A percentile compares a stretch with the other conserved stretches of the same genome.
phyloP scores from a whole-genome alignment of 2,888 invertebrate genomes.

The Monoplex corrugatus region DNA sequence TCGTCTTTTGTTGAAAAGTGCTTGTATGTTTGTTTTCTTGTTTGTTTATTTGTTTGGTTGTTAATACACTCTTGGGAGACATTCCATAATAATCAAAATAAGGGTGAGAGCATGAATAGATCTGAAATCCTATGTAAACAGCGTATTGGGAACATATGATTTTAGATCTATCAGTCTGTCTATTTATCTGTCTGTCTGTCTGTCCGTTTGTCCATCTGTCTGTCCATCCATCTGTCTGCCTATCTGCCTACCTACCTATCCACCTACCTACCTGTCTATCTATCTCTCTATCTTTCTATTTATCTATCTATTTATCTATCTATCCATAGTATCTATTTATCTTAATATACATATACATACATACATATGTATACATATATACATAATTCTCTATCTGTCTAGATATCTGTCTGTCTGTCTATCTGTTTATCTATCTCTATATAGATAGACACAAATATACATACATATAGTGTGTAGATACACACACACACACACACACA shows the following conservation, averaged over 20 bases:
- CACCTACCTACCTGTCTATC: background rate
- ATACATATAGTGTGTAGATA: background rate
- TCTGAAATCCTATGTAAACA: no score
- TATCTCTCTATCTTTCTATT: background rate
- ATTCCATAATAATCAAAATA: no score
- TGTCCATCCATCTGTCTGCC: background rate
- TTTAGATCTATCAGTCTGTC: background rate
- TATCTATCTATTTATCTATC: no score
- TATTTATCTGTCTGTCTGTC: slow-evolving; percentile 15
- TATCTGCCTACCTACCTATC: background rate
- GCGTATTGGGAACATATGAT: no score
- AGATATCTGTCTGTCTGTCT: background rate
- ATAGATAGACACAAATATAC: no score
- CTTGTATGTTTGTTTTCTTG: background rate
- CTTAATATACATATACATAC: background rate
- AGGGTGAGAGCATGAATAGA: no score
- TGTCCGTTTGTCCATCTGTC: background rate
- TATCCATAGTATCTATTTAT: no score
- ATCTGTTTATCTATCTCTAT: background rate
- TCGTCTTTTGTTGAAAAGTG: background rate
- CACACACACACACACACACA: slow-evolving; percentile 10
- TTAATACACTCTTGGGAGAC: no score
- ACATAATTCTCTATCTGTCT: background rate
- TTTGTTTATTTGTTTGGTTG: background rate
- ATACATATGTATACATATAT: background rate